Conservation (phyloP, 2,888 invertebrate genomes). For the Ethmia dodecea region DNA sequence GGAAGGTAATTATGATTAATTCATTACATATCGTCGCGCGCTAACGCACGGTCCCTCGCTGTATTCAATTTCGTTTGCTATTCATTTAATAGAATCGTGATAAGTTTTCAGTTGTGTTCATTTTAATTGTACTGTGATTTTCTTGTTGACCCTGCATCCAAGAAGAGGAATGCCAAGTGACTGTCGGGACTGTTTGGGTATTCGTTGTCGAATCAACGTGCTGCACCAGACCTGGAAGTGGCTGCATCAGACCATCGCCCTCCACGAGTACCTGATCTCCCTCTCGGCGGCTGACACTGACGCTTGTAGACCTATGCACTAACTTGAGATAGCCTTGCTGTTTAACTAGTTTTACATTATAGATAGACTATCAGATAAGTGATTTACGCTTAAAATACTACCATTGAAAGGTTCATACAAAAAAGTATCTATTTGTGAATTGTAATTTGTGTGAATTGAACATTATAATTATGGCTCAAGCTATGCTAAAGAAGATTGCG, state of each 20-base stretch:
- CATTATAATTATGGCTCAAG: conserved; percentile 57
- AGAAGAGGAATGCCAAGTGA: conserved; percentile 81
- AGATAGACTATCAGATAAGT: conserved; percentile 31
- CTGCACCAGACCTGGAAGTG: conserved; percentile 97
- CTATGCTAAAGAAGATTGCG: conserved; percentile 63
- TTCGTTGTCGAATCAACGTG: conserved; percentile 91
- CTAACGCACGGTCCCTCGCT: conserved; percentile 28
- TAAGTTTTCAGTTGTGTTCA: conserved; percentile 23
- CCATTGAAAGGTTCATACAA: conserved; percentile 60
- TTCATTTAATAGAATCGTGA: neutral
- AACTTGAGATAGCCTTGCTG: conserved; percentile 36
- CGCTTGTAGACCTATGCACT: conserved; percentile 48
- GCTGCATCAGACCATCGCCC: conserved; percentile 92
- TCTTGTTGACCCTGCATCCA: conserved; percentile 67
- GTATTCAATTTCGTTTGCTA: neutral
- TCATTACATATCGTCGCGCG: conserved; percentile 51
- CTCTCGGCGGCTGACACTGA: conserved; percentile 87
- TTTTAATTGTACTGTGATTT: conserved; percentile 57
- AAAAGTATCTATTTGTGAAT: conserved; percentile 61
- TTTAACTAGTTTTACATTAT: conserved; percentile 31
- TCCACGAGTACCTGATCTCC: conserved; percentile 92
- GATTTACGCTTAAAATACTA: conserved; percentile 50
- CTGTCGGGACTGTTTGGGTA: conserved; percentile 90
- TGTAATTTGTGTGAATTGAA: conserved; percentile 11
- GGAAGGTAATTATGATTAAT: conserved; percentile 53